Evolutionary conservation across 2,888 invertebrate genomes (phyloP), one percentile per base, ranked within the genome.

Genomic region (Drosophila infuscata): DNA sequence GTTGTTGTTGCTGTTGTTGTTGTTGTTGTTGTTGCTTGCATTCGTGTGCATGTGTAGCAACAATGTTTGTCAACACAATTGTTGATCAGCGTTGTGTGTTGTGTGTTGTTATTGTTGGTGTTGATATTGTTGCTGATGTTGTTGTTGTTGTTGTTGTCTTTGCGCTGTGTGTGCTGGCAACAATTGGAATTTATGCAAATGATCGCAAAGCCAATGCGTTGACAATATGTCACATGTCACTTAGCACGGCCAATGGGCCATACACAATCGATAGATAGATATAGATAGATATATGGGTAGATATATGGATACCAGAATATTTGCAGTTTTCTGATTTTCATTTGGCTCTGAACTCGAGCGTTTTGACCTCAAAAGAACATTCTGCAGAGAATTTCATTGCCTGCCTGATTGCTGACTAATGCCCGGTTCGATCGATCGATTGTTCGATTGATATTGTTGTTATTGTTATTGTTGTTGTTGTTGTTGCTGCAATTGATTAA

Each of bases 161-260:
- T 25, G 25, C 25, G 25, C n/a, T 56, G 67, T 61, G 52, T 69
- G 52, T 54, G 75, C 54, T 73, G 78, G 70, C 62, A 82, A 82
- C 83, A 84, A 89, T 81, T 70, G 87, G 89, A 91, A 91, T 90
- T 90, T 90, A 91, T 91, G 91, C 89, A 91, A 89, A 87, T 87
- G 83, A 90, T 89, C 82, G 86, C 75, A 80, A 80, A 63, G 81
- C 82, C 82, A 87, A 77, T 90, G 90, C 91, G 90, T 90, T 91
- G 90, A 90, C 90, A 90, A 90, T 90, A 89, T 90, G 90, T 91
- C 90, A 90, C 90, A 90, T 90, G 90, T 90, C 90, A 90, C 86
- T 86, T 89, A 87, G 81, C 74, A 73, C 76, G 68, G 58, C 73
- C 80, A 83, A 83, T 82, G 82, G 80, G 73, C 70, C 63, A 67